phyloP scores from a whole-genome alignment of 2,888 invertebrate species.

The Drosophila borealis region DNA sequence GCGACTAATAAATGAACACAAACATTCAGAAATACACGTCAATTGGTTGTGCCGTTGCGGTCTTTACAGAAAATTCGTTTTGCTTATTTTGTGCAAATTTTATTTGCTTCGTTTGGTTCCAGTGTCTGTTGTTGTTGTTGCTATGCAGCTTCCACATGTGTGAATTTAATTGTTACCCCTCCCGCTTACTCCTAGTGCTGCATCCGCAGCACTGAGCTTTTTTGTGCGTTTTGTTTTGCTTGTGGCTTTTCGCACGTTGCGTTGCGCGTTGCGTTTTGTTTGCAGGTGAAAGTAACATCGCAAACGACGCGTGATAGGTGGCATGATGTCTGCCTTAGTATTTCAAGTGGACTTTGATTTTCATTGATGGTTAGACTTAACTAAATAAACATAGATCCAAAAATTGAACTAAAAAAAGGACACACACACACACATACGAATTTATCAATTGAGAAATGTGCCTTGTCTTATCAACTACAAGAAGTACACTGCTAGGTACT shows the following conservation, averaged over 20 bases:
- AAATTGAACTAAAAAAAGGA: slow-evolving; percentile 2
- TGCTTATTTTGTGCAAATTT: slow-evolving; percentile 23
- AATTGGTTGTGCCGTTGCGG: slow-evolving; percentile 26
- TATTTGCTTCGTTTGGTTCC: slow-evolving; percentile 12
- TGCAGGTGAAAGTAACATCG: slow-evolving; percentile 69
- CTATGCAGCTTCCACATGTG: slow-evolving; percentile 9
- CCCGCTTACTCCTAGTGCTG: slow-evolving; percentile 4
- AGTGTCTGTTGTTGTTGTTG: slow-evolving; percentile 11
- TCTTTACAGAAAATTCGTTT: slow-evolving; percentile 29
- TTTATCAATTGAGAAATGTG: not conserved
- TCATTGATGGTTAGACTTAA: no score
- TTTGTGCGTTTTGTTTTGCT: slow-evolving; percentile 56
- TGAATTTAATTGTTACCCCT: slow-evolving; percentile 1
- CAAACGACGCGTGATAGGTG: slow-evolving; percentile 62
- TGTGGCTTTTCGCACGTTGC: slow-evolving; percentile 41
- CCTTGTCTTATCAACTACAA: slow-evolving; percentile 33
- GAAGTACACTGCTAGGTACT: slow-evolving; percentile 9
- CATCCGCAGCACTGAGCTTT: slow-evolving; percentile 33
- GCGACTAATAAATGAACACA: slow-evolving; percentile 47
- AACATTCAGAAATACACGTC: slow-evolving; percentile 42
- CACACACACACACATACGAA: not conserved
- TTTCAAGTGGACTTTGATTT: slow-evolving; percentile 17
- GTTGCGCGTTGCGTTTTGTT: slow-evolving; percentile 37
- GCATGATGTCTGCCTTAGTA: slow-evolving; percentile 55
- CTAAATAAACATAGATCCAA: not conserved